These are phyloP conservation scores for Nomada hirtipes DNA, from an alignment of 2,888 invertebrate genomes.

Conservation along the genomic window DNA sequence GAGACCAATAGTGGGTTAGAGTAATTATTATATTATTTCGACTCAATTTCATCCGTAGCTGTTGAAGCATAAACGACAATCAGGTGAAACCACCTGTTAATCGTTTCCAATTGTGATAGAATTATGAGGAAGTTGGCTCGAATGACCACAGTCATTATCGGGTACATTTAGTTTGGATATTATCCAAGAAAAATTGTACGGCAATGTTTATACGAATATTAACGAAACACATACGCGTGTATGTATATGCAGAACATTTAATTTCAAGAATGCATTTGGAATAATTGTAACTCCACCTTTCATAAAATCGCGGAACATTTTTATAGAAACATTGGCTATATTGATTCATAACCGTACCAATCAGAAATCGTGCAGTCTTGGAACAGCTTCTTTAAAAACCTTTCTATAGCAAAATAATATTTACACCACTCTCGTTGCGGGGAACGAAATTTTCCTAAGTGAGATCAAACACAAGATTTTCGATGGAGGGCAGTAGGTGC, in stretches of 20 bases:
- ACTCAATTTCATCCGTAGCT: background rate
- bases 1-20: background rate
- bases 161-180: background rate
- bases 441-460: constrained; percentile 14
- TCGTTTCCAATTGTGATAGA: background rate
- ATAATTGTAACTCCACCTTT: too few species aligned
- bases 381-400: background rate
- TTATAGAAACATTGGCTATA: too few species aligned
- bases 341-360: too few species aligned
- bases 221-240: too few species aligned
- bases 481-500: background rate
- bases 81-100: background rate
- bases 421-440: background rate
- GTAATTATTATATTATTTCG: background rate
- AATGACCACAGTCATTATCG: background rate
- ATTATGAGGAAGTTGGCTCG: background rate
- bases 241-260: background rate
- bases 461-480: constrained; percentile 16
- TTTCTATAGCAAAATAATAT: background rate
- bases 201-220: too few species aligned
- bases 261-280: background rate
- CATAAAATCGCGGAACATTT: too few species aligned
- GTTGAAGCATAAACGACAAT: background rate
- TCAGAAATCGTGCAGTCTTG: background rate
- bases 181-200: too few species aligned